These are phyloP conservation scores for Phyto melanocephala DNA, from an alignment of 2,888 invertebrate species.

Conservation along the genomic window DNA sequence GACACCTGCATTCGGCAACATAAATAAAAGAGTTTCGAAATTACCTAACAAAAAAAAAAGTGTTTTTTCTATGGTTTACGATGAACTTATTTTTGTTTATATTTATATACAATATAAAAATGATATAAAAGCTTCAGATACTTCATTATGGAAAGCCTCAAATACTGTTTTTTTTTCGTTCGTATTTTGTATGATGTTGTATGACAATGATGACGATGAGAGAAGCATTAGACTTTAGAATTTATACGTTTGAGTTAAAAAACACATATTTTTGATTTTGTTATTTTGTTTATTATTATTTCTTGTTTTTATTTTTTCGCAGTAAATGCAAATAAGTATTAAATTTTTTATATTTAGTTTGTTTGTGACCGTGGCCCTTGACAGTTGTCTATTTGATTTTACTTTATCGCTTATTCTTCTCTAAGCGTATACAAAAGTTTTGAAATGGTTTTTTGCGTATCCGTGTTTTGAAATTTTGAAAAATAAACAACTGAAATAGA, in stretches of 20 bases:
- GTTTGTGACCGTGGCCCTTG: conserved; percentile 74
- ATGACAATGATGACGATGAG: conserved; percentile 37
- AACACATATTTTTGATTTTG: conserved; percentile 38
- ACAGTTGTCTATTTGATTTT: conserved; percentile 57
- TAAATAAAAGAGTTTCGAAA: too few species aligned
- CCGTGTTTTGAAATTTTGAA: background rate
- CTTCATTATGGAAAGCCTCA: conserved; percentile 21
- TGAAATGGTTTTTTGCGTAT: conserved; percentile 15
- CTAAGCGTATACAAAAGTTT: background rate
- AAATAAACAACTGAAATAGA: conserved; percentile 1
- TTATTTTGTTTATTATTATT: conserved; percentile 58
- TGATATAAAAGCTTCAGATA: too few species aligned
- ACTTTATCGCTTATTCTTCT: conserved; percentile 6
- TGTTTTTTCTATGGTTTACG: too few species aligned
- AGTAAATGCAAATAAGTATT: conserved; percentile 68
- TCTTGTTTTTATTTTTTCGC: conserved; percentile 51
- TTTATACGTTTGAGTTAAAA: conserved; percentile 41
- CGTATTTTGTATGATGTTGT: conserved; percentile 34
- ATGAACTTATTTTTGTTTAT: too few species aligned
- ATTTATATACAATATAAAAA: too few species aligned
- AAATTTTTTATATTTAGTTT: conserved; percentile 69
- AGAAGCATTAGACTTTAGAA: conserved; percentile 56
- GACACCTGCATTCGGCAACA: too few species aligned
- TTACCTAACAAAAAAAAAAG: too few species aligned
- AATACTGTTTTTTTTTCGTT: conserved; percentile 1